Evolutionary conservation across 1,140 invertebrate species (phyloP).

Genomic region (Argopecten irradians): DNA sequence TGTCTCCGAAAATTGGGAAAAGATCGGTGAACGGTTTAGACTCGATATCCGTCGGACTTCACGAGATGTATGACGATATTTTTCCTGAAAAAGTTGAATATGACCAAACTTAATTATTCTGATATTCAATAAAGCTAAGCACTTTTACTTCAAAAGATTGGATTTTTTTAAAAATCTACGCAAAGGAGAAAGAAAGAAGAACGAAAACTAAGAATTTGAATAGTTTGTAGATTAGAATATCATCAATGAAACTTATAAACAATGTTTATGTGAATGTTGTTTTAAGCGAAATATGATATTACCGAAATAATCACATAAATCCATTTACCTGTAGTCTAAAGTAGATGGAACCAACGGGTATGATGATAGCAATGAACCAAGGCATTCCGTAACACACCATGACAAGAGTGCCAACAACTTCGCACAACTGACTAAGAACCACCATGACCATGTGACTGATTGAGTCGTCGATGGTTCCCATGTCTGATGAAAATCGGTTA

Average conservation of each 20-base stretch:
- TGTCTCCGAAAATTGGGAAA: slow-evolving; percentile 95
- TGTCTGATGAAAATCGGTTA: slow-evolving; percentile 82
- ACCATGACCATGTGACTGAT: slow-evolving; percentile 69
- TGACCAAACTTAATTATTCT: neutral
- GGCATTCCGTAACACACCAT: slow-evolving; percentile 94
- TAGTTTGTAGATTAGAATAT: too few relatives aligned
- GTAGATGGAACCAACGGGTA: slow-evolving; percentile 92
- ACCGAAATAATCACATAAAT: too few relatives aligned
- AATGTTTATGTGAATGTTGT: too few relatives aligned
- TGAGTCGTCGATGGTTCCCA: slow-evolving; percentile 72
- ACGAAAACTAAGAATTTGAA: too few relatives aligned
- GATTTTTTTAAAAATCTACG: too few relatives aligned
- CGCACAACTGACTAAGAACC: slow-evolving; percentile 76
- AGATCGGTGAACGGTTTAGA: slow-evolving; percentile 92
- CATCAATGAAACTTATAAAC: too few relatives aligned
- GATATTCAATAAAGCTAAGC: too few relatives aligned
- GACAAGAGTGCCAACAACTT: slow-evolving; percentile 91
- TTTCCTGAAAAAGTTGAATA: slow-evolving; percentile 74
- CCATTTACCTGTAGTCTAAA: slow-evolving; percentile 86
- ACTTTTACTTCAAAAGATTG: too few relatives aligned
- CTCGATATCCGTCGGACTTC: slow-evolving; percentile 95
- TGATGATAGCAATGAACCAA: slow-evolving; percentile 87
- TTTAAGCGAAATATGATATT: too few relatives aligned
- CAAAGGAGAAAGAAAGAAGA: too few relatives aligned
- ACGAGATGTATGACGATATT: slow-evolving; percentile 88